phyloP scores from a whole-genome alignment of 2,888 invertebrate genomes.

The Hirtodrosophila histrioides region DNA sequence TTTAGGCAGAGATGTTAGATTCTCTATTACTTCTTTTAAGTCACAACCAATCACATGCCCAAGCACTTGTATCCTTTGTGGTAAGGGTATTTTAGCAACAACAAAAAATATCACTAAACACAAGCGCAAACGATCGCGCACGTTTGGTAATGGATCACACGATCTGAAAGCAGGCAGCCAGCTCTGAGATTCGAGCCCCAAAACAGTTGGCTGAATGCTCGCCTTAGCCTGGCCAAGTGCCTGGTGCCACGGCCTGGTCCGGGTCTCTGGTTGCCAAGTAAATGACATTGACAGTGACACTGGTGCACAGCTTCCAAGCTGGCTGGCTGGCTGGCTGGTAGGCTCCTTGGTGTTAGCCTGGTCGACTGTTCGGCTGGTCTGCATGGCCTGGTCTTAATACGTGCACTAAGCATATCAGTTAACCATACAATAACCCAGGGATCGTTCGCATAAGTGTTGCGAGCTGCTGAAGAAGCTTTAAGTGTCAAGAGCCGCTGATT shows the following conservation, averaged over 20 bases:
- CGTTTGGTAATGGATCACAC: constrained; percentile 81
- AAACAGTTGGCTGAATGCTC: constrained; percentile 39
- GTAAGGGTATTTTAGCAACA: constrained; percentile 37
- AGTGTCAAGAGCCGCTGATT: constrained; percentile 78
- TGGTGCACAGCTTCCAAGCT: constrained; percentile 46
- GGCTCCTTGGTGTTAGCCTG: constrained; percentile 10
- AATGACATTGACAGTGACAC: constrained; percentile 84
- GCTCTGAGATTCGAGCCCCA: constrained; percentile 32
- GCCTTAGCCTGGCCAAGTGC: constrained; percentile 28
- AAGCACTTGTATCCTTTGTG: neutral
- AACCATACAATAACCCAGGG: constrained; percentile 73
- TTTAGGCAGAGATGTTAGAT: too few species aligned
- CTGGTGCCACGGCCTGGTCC: constrained; percentile 21
- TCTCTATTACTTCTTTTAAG: too few species aligned
- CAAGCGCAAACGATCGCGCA: constrained; percentile 79
- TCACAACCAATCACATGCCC: neutral
- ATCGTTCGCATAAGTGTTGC: constrained; percentile 74
- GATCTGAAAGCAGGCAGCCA: constrained; percentile 57
- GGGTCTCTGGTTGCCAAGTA: constrained; percentile 61
- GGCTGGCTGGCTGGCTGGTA: constrained; percentile 15
- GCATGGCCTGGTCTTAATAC: constrained; percentile 69
- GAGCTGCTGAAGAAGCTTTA: constrained; percentile 82
- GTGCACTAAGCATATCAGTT: constrained; percentile 78
- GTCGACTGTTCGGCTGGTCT: constrained; percentile 5
- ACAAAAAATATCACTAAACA: constrained; percentile 66